Conservation (phyloP, 2,888 invertebrate species). For the Philopedon plagiatum region DNA sequence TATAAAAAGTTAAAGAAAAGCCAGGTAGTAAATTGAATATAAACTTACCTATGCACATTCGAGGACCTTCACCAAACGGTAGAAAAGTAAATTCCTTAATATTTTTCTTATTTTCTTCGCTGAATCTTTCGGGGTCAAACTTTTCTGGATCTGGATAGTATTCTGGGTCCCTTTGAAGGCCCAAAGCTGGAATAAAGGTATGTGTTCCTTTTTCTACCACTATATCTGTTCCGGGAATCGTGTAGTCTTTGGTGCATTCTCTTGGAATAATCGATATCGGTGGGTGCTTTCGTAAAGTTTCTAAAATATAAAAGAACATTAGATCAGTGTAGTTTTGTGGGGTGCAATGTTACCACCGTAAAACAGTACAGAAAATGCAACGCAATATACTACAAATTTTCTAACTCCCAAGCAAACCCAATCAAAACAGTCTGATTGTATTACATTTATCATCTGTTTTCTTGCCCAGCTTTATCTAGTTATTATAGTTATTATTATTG, state of each 20-base stretch:
- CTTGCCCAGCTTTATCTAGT: too few species aligned
- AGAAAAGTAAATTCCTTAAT: conserved; percentile 44
- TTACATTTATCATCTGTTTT: too few species aligned
- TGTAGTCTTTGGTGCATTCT: conserved; percentile 56
- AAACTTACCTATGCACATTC: conserved; percentile 54
- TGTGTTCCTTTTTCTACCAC: conserved; percentile 61
- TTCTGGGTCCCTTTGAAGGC: conserved; percentile 62
- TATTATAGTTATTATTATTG: too few species aligned
- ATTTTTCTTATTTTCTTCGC: conserved; percentile 52
- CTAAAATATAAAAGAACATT: conserved; percentile 54
- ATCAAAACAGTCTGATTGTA: too few species aligned
- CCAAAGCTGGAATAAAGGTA: conserved; percentile 57
- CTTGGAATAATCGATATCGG: conserved; percentile 56
- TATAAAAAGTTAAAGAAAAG: too few species aligned
- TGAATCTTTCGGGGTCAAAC: conserved; percentile 53
- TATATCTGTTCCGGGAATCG: conserved; percentile 59
- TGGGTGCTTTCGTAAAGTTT: conserved; percentile 64
- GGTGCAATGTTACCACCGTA: too few species aligned
- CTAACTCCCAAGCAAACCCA: too few species aligned
- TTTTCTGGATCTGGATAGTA: conserved; percentile 59
- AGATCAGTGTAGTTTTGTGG: not conserved
- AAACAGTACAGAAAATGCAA: too few species aligned
- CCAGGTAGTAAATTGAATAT: too few species aligned
- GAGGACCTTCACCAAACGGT: conserved; percentile 43
- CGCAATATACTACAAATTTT: too few species aligned